phyloP scores from a whole-genome alignment of 2,113 vertebrate genomes.

The Pseudonaja textilis region DNA sequence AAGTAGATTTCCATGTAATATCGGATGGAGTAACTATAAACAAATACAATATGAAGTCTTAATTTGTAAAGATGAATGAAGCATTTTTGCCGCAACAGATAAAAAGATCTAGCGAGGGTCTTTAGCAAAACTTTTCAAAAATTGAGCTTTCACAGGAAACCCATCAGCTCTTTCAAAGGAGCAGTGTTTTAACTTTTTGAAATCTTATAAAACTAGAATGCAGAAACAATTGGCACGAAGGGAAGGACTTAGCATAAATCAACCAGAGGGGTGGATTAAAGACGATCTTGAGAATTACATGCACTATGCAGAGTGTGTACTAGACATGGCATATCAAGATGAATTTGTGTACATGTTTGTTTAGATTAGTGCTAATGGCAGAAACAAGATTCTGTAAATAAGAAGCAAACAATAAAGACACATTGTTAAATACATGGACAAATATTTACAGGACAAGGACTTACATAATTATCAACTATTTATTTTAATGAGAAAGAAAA shows the following conservation, averaged over 20 bases:
- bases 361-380: slow-evolving; percentile 27
- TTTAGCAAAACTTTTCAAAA: slow-evolving; percentile 9
- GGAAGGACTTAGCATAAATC: not conserved
- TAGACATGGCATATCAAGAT: slow-evolving; percentile 6
- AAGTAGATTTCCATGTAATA: slow-evolving; percentile 40
- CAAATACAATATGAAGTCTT: not conserved
- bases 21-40: slow-evolving; percentile 34
- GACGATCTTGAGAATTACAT: not conserved
- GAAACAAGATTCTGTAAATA: not conserved
- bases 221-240: not conserved
- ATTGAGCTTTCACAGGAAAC: not conserved
- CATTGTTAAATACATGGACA: slow-evolving; percentile 30
- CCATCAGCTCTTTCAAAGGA: not conserved
- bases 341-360: slow-evolving; percentile 23
- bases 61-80: slow-evolving; percentile 1
- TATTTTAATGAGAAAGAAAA: slow-evolving; percentile 25
- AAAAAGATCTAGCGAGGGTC: slow-evolving; percentile 29
- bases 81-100: slow-evolving; percentile 31
- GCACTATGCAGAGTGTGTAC: not conserved
- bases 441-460: slow-evolving; percentile 44
- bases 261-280: not conserved
- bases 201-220: not conserved
- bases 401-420: slow-evolving; percentile 17
- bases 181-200: not conserved
- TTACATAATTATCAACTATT: slow-evolving; percentile 18